These are phyloP conservation scores for Helicoverpa armigera DNA, from an alignment of 1,140 invertebrate genomes.

Conservation along the genomic window DNA sequence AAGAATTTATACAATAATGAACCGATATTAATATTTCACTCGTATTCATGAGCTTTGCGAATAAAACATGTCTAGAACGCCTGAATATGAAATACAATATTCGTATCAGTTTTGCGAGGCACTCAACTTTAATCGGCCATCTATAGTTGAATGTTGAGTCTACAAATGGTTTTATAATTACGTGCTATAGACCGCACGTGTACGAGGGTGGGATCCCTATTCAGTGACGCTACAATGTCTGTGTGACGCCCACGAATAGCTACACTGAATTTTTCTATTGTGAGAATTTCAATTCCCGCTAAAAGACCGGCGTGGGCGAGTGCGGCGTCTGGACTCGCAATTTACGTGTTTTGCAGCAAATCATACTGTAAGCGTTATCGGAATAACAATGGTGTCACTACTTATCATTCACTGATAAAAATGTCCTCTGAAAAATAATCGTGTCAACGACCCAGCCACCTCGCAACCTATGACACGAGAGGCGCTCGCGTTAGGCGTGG, in stretches of 20 bases:
- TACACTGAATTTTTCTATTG: conserved; percentile 44
- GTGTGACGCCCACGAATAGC: conserved; percentile 18
- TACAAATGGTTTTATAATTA: conserved; percentile 43
- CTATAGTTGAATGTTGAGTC: background rate
- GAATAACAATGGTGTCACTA: conserved; percentile 50
- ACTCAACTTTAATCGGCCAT: conserved; percentile 9
- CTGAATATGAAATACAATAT: background rate
- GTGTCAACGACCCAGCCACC: conserved; percentile 64
- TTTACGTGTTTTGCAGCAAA: conserved; percentile 42
- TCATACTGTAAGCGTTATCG: conserved; percentile 42
- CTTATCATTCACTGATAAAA: conserved; percentile 54
- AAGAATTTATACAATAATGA: conserved; percentile 5
- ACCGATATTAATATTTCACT: conserved; percentile 17
- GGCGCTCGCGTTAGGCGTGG: conserved; percentile 21
- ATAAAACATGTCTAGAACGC: background rate
- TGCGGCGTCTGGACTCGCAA: background rate
- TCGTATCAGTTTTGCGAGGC: conserved; percentile 22
- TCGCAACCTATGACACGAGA: conserved; percentile 40
- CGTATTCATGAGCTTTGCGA: conserved; percentile 3
- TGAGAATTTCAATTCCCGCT: conserved; percentile 30
- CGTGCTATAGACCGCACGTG: background rate
- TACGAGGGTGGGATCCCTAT: conserved; percentile 17
- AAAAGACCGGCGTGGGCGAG: background rate
- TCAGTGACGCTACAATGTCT: conserved; percentile 22
- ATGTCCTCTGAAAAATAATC: conserved; percentile 56